These are phyloP conservation scores for Tokudaia tokunoshimensis DNA, from an alignment of 2,797 vertebrate genomes.

Conservation along the genomic window DNA sequence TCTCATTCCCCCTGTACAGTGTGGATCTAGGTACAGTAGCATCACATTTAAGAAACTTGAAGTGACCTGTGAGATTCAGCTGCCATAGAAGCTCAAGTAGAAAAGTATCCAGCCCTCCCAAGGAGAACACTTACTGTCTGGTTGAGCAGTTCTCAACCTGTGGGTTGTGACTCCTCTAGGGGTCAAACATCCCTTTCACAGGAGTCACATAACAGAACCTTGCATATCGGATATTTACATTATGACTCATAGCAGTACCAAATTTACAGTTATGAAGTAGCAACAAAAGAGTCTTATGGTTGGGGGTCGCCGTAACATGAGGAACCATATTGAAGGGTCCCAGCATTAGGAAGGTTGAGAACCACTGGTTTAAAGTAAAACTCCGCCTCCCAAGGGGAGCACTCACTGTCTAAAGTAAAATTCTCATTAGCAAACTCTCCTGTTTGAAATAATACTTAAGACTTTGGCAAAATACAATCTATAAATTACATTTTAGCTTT, in stretches of 20 bases:
- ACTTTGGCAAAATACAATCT: not conserved
- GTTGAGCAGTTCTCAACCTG: not conserved
- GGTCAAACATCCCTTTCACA: no score
- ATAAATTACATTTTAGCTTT: not conserved
- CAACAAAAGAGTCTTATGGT: not conserved
- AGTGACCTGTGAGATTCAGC: not conserved
- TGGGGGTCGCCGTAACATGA: not conserved
- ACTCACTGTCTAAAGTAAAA: slow-evolving; percentile 6
- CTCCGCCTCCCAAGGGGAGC: not conserved
- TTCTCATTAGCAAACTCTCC: not conserved
- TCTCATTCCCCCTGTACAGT: no score
- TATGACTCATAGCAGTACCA: not conserved
- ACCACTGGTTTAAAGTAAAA: not conserved
- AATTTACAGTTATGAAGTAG: not conserved
- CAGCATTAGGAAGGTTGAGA: not conserved
- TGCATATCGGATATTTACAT: not conserved
- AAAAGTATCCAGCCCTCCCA: not conserved
- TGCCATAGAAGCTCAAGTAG: not conserved
- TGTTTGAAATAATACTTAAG: not conserved
- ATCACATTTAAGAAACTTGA: not conserved
- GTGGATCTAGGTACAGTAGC: not conserved
- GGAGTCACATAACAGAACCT: not conserved
- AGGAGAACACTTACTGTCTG: not conserved
- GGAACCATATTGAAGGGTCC: not conserved
- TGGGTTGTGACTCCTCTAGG: no score